Base-by-base conservation (phyloP, 2,113 vertebrate species). In the Gymnocephalus cernua region DNA sequence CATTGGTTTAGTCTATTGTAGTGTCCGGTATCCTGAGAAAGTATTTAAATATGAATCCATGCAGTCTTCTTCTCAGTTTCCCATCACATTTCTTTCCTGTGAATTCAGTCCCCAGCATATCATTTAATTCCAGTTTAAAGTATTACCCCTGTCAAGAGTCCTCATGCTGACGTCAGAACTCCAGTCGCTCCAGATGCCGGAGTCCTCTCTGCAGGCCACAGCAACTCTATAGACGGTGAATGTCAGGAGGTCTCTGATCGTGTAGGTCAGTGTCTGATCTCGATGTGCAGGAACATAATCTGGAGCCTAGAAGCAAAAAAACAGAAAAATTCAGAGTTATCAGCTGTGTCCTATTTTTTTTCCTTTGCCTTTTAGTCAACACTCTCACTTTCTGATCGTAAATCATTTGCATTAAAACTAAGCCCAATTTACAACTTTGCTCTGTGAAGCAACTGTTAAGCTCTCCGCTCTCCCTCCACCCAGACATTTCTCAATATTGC, bases 81-180 rank as follows among this genome's bases (percentile, higher is more conserved):
- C 5, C 58, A 41, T 2, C 1, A 1, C 4, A 14, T 16, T 25
- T 44, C 38, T 44, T 41, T 11, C 10, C 10, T 8, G 38, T 41
- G 25, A 58, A 32, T 59, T 14, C 5, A 57, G 23, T 35, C 38
- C 23, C 6, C 38, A 15, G 18, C 23, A 14, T 18, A 9, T 44
- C 3, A 72, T 47, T 72, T 25, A 2, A 56, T 45, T 14, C 35
- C 16, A 10, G 14, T 38, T 23, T 50, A 3, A 41, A 16, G 29
- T 3, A 11, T 47, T 35, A 90, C 90, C 82, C 23, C 7, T 73
- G 13, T 81, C 88, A 70, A 58, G 69, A 3, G 86, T 91, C 29
- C 13, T 73, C 5, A 4, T 32, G 0, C 14, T 70, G 0, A 70
- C 19, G 2, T 83, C 86, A 3, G 27, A 3, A 82, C 90, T 91